Evolutionary conservation across 2,113 vertebrate genomes (phyloP), one percentile per base, ranked within the genome.

Genomic region (Gallinago paraguaiae): DNA sequence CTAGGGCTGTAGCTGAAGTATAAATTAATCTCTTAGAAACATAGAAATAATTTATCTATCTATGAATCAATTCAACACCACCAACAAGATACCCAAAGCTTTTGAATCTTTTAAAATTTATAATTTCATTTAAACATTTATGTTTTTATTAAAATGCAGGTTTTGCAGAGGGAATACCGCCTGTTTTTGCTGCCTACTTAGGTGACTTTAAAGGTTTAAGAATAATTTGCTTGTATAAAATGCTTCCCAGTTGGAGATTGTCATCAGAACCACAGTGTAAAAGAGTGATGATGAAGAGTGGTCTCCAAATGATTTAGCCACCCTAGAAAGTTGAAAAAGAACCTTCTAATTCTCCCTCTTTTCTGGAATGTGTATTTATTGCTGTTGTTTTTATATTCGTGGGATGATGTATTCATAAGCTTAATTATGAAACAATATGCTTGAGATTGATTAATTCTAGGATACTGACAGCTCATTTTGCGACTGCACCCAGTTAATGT

Each of bases 391-490:
- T 92, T 95, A 82, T 93, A 70, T 88, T 93, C 56, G 35, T 93
- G 83, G 82, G 59, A 77, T 82, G 86, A 37, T 90, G 70, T 88
- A 80, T 92, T 93, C 67, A 82, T 91, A 74, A 86, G 79, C 64
- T 96, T 96, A 94, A 96, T 95, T 95, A 83, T 1, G 0, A 95
- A 93, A 95, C 94, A 95, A 91, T 97, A 56, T 88, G n/a, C 65
- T 93, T 75, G 86, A 76, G 89, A 95, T 92, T 83, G 95, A 91
- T 93, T 86, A 93, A 96, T 97, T 97, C 65, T 90, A 75, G 88
- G 60, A 91, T 96, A 92, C 63, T 45, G 92, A 77, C 84, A 90
- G 96, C 86, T 92, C 80, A 79, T 85, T 93, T 94, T 80, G 90
- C 56, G 80, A 74, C 92, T 86, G 95, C 2, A 4, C 82, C 54